These are phyloP conservation scores for Phenacoccus solenopsis DNA, from an alignment of 1,140 invertebrate species.

Conservation along the genomic window DNA sequence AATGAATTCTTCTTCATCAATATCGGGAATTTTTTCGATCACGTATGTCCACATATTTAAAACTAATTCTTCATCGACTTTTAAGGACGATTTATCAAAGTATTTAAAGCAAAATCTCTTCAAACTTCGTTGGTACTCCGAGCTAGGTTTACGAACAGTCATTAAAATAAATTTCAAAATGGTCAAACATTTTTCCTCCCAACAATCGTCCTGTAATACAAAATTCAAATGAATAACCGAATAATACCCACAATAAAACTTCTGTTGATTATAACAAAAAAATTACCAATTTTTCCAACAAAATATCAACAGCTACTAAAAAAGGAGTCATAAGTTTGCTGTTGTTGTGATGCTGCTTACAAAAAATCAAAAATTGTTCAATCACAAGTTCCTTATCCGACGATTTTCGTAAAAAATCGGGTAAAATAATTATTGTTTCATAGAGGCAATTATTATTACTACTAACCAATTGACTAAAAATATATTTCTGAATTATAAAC, in stretches of 20 bases:
- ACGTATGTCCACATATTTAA: neutral
- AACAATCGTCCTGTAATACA: neutral
- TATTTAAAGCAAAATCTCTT: neutral
- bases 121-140: neutral
- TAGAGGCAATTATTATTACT: neutral
- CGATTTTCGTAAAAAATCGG: neutral
- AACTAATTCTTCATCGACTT: neutral
- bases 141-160: neutral
- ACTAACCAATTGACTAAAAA: neutral
- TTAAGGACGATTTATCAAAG: neutral
- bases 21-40: neutral
- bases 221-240: neutral
- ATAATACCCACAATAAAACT: too few relatives aligned
- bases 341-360: neutral
- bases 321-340: neutral
- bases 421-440: neutral
- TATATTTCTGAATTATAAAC: neutral
- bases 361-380: neutral
- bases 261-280: neutral
- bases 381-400: too few relatives aligned
- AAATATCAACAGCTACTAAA: neutral
- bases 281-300: neutral
- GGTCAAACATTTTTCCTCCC: neutral
- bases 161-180: neutral
- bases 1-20: neutral